Conservation (phyloP, 2,113 vertebrate species). For the Coreoperca whiteheadi region DNA sequence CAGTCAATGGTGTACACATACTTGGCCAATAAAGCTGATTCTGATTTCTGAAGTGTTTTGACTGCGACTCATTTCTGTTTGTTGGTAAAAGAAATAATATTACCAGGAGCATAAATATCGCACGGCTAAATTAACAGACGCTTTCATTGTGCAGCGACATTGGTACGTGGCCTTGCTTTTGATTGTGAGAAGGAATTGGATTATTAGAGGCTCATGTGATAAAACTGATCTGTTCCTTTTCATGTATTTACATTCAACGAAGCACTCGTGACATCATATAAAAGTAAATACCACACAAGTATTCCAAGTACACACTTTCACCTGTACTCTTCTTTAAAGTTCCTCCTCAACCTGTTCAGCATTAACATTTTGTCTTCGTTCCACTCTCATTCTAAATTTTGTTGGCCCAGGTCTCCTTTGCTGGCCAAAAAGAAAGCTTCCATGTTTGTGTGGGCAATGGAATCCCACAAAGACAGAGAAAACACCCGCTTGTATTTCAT, state of each 20-base stretch:
- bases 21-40: too few relatives aligned
- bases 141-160: neutral
- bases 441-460: neutral
- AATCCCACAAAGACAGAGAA: constrained; percentile 18
- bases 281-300: neutral
- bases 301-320: neutral
- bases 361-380: neutral
- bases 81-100: neutral
- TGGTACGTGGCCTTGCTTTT: neutral
- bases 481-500: constrained; percentile 11
- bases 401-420: neutral
- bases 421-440: neutral
- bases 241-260: neutral
- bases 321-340: neutral
- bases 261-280: neutral
- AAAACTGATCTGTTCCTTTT: neutral
- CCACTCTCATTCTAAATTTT: neutral
- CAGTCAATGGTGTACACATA: too few relatives aligned
- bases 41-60: too few relatives aligned
- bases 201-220: neutral
- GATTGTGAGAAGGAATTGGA: neutral
- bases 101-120: neutral
- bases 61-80: neutral
- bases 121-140: neutral
- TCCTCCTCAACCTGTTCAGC: neutral